Evolutionary conservation across 2,888 invertebrate species (phyloP), one percentile per base, ranked within the genome.

Genomic region (Lithophane semibrunnea): DNA sequence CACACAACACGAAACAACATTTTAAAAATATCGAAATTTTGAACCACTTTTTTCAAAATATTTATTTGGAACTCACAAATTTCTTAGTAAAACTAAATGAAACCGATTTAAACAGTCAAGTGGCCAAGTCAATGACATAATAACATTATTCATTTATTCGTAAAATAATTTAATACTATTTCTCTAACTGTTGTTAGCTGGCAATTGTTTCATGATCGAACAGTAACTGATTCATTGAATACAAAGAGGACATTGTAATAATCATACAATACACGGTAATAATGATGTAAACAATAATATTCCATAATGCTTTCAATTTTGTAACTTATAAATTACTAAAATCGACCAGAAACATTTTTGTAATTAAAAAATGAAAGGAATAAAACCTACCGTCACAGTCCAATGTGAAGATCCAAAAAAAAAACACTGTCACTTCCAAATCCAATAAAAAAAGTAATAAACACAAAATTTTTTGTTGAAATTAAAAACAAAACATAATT

Each of bases 341-440:
- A 44, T 5, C 18, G 4, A 13, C 4, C 9, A 12, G n/a, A 60
- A 49, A 10, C 3, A 29, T n/a, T 49, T 37, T 18, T 9, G 2
- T 24, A 13, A 61, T n/a, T 61, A 52, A 42, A 49, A 54, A 29
- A 21, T 24, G 7, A 61, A 66, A 65, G 8, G 0, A 75, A 72
- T 64, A 66, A 66, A 61, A 86, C 89, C 71, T 88, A 90, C 89
- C 86, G 86, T 68, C 82, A 80, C 80, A 68, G 64, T 79, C 75
- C 82, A 81, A 66, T n/a, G 4, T 3, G 63, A 80, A 73, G 54
- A 61, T 83, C 75, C 86, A 87, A 88, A 87, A 82, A 86, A 75
- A 67, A 73, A 75, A 44, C 83, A 84, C 91, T 86, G 73, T 61
- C 88, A 79, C 88, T 80, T 79, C 2, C 76, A 88, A 90, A 58